Evolutionary conservation across 2,797 vertebrate species (phyloP).

Genomic region (Siniperca scherzeri): DNA sequence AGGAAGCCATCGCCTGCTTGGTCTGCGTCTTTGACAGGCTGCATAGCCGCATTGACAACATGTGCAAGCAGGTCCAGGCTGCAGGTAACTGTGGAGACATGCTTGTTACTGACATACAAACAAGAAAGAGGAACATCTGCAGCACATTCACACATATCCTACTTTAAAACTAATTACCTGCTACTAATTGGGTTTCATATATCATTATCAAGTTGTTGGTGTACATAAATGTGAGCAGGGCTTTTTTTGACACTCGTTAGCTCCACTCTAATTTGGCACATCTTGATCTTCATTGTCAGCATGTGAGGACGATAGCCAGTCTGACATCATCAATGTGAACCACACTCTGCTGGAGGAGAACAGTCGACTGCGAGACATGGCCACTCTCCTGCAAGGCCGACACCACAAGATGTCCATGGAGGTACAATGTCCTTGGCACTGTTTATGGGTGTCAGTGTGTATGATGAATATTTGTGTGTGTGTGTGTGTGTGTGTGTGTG

Average conservation of each 20-base stretch:
- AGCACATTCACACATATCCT: not conserved
- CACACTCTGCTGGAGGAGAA: slow-evolving; percentile 89
- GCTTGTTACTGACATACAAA: not conserved
- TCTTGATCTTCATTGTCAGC: slow-evolving; percentile 62
- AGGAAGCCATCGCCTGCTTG: slow-evolving; percentile 89
- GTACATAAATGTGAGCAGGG: not conserved
- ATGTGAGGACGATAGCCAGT: slow-evolving; percentile 83
- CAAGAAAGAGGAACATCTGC: not conserved
- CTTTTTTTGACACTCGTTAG: not conserved
- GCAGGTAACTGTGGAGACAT: slow-evolving; percentile 79
- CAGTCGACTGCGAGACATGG: slow-evolving; percentile 88
- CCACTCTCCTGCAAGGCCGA: slow-evolving; percentile 91
- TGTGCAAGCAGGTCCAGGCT: slow-evolving; percentile 87
- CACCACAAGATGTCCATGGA: slow-evolving; percentile 95
- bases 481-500: not conserved
- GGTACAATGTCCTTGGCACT: slow-evolving; percentile 72
- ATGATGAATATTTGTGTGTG: not conserved
- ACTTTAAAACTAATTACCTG: not conserved
- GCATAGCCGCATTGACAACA: slow-evolving; percentile 87
- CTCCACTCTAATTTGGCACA: not conserved
- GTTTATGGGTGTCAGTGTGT: not conserved
- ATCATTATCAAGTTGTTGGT: not conserved
- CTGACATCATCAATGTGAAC: slow-evolving; percentile 79
- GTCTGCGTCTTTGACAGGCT: slow-evolving; percentile 91
- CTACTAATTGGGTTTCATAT: not conserved